These are phyloP conservation scores for Cryptophagus acutangulus DNA, from an alignment of 2,888 invertebrate genomes.

Conservation along the genomic window DNA sequence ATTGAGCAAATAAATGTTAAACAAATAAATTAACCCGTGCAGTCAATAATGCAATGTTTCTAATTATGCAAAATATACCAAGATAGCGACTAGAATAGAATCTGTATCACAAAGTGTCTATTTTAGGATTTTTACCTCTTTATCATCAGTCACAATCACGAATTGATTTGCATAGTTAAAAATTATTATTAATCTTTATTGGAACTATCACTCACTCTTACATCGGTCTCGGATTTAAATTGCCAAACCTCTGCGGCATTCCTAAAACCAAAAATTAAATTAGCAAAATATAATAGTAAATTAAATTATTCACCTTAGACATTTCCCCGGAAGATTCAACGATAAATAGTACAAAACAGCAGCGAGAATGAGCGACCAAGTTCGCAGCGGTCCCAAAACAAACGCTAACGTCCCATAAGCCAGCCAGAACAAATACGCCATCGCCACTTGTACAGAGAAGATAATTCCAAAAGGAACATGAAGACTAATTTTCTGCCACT, in stretches of 20 bases:
- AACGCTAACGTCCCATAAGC: constrained; percentile 76
- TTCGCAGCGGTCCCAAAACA: constrained; percentile 70
- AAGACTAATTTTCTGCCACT: constrained; percentile 1
- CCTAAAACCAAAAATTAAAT: constrained; percentile 16
- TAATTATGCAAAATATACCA: no score
- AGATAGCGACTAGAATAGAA: no score
- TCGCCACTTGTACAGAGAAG: constrained; percentile 56
- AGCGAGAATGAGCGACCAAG: constrained; percentile 72
- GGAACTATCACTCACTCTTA: no score
- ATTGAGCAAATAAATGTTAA: no score
- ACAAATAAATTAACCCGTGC: no score
- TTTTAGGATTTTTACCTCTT: no score
- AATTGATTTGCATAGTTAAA: no score
- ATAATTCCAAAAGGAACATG: constrained; percentile 55
- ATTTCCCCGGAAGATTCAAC: constrained; percentile 56
- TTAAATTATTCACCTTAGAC: constrained; percentile 52
- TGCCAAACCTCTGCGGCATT: constrained; percentile 25
- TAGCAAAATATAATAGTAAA: no score
- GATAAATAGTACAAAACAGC: constrained; percentile 63
- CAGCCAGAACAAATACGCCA: constrained; percentile 74
- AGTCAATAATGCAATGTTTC: no score
- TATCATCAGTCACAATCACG: no score
- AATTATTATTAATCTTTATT: no score
- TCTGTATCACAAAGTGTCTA: no score
- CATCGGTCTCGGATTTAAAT: constrained; percentile 11